Base-by-base conservation (phyloP, 2,113 vertebrate genomes). In the Oreochromis aureus region DNA sequence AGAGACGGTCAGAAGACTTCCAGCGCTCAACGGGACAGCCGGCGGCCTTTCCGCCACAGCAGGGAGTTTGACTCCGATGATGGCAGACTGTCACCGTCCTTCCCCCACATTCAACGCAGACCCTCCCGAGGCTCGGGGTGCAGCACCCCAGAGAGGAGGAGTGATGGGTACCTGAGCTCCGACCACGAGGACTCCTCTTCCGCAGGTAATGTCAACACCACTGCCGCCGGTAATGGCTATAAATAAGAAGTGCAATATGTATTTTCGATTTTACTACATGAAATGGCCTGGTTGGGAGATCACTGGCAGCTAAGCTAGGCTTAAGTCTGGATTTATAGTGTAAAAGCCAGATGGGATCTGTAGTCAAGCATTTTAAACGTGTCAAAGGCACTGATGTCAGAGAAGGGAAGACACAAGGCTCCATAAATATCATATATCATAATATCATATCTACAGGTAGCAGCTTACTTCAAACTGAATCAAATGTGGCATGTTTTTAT, bases 171-270 rank as follows among this genome's bases (percentile, higher is more conserved):
- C 95, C 90, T 96, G 91, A 97, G 98, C 95, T 99, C 98, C 0
- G 98, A 98, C 94, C 98, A 96, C 36, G 98, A 99, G 11, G 98
- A 98, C 92, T 94, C 93, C 58, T 97, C 96, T 12, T 98, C 97
- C 7, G 95, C 95, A 96, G 98, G 98, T 98, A 97, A 63, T 7
- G 27, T 22, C 48, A 79, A 4, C 22, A 10, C 16, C 1, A 2
- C 18, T 51, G 24, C 4, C 41, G 4, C 71, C 16, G 27, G 44
- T 30, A 76, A 51, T 76, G 71, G 9, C 24, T 76, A 32, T 53
- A 53, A 78, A 78, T 30, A 78, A 30, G 44, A 76, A 76, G 24
- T 48, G 24, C 44, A 30, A 76, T 30, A 76, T 76, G 44, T 30
- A 30, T 48, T 30, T 48, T 27, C 0, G 15, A 10, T 46, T 46